Percentiles rank a stretch among this genome's conserved stretches.
Evolutionary conservation across 2,888 invertebrate species (phyloP).

Genomic region (Lissonota sp.): DNA sequence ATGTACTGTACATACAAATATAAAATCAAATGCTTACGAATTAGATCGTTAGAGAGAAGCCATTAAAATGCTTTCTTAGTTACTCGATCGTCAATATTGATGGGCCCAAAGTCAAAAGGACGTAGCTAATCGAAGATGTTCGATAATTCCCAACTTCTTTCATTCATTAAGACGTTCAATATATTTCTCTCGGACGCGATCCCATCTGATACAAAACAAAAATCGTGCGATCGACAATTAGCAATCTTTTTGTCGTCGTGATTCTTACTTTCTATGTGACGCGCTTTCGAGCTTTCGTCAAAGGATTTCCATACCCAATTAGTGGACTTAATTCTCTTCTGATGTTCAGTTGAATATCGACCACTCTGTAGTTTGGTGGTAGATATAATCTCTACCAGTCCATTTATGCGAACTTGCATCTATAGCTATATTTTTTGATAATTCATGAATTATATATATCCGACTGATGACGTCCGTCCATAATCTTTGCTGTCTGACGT

Average conservation of each 20-base stretch:
- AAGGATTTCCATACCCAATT: background rate
- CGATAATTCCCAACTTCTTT: too few relatives aligned
- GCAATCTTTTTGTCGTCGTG: slow-evolving; percentile 33
- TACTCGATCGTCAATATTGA: slow-evolving; percentile 24
- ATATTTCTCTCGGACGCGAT: slow-evolving; percentile 15
- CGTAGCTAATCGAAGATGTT: too few relatives aligned
- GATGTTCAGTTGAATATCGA: too few relatives aligned
- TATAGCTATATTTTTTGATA: too few relatives aligned
- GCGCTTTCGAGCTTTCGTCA: slow-evolving; percentile 11
- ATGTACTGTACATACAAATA: background rate
- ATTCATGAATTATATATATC: too few relatives aligned
- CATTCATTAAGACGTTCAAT: too few relatives aligned
- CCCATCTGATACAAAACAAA: slow-evolving; percentile 9
- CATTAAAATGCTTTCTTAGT: slow-evolving; percentile 47
- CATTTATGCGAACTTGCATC: too few relatives aligned
- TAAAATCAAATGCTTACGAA: background rate
- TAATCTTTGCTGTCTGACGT: slow-evolving; percentile 8
- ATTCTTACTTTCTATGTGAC: background rate
- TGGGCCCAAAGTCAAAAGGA: too few relatives aligned
- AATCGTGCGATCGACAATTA: slow-evolving; percentile 23
- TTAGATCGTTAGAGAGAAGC: slow-evolving; percentile 4
- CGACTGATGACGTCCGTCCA: too few relatives aligned
- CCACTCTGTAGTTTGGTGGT: too few relatives aligned
- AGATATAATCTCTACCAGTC: too few relatives aligned
- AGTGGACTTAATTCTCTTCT: too few relatives aligned